Evolutionary conservation across 1,140 invertebrate genomes (phyloP).

Genomic region (Mizuhopecten yessoensis): DNA sequence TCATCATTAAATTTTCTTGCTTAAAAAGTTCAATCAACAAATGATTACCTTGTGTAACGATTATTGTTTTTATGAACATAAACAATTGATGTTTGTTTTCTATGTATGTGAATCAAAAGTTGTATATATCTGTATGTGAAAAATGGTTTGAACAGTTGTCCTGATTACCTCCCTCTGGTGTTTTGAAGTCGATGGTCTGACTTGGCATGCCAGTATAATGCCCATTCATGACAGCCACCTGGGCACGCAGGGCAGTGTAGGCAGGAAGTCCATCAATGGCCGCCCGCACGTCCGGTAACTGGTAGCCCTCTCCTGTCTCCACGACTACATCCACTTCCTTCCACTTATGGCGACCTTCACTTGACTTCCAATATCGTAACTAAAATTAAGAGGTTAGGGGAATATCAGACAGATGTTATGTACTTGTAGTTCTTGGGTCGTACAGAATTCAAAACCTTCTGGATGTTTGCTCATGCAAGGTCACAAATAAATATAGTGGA

Average conservation of each 20-base stretch:
- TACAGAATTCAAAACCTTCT: too few species aligned
- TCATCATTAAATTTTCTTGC: neutral
- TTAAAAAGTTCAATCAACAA: too few species aligned
- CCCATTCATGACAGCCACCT: conserved; percentile 95
- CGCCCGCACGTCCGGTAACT: conserved; percentile 69
- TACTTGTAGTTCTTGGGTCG: too few species aligned
- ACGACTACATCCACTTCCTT: conserved; percentile 75
- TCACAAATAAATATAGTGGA: too few species aligned
- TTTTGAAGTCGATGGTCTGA: conserved; percentile 92
- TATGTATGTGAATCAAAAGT: too few species aligned
- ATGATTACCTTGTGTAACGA: too few species aligned
- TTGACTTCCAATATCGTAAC: conserved; percentile 79
- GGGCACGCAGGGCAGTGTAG: conserved; percentile 94
- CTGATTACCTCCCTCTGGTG: conserved; percentile 88
- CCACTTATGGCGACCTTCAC: conserved; percentile 75
- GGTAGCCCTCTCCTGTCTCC: conserved; percentile 44
- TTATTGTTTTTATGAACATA: too few species aligned
- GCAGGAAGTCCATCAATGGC: conserved; percentile 83
- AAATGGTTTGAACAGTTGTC: too few species aligned
- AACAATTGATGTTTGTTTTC: too few species aligned
- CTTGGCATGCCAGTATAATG: conserved; percentile 94
- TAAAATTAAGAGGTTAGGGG: conserved; percentile 52
- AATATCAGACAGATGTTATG: too few species aligned
- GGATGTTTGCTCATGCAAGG: too few species aligned
- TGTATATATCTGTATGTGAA: too few species aligned